These are phyloP conservation scores for Amphiprion percula DNA, from an alignment of 2,113 vertebrate species.

Conservation along the genomic window DNA sequence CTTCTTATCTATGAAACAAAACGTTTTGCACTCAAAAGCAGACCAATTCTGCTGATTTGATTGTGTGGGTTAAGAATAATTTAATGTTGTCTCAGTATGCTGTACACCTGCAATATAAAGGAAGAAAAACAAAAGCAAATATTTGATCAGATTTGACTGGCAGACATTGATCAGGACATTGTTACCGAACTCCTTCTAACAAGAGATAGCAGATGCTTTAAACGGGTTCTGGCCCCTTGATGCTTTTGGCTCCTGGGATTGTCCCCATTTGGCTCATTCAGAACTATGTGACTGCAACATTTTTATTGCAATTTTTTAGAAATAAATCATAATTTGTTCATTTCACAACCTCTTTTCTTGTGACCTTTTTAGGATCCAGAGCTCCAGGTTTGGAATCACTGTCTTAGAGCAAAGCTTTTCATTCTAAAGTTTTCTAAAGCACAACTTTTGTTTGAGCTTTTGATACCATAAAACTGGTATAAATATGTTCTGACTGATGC, in stretches of 20 bases:
- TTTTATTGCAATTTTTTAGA: too few relatives aligned
- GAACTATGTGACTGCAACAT: too few relatives aligned
- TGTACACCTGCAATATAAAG: background rate
- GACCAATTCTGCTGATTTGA: too few relatives aligned
- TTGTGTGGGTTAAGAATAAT: background rate
- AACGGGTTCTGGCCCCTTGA: background rate
- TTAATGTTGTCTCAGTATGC: background rate
- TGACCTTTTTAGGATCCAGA: too few relatives aligned
- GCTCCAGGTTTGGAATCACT: background rate
- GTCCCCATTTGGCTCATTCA: too few relatives aligned
- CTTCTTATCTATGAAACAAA: background rate
- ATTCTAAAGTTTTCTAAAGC: background rate
- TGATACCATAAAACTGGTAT: background rate
- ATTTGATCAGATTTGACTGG: background rate
- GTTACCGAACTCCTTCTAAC: background rate
- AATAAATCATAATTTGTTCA: too few relatives aligned
- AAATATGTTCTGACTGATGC: conserved; percentile 17
- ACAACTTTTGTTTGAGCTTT: background rate
- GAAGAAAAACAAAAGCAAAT: background rate
- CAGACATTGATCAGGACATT: background rate
- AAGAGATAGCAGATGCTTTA: background rate
- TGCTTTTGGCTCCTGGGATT: too few relatives aligned
- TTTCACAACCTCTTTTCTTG: too few relatives aligned
- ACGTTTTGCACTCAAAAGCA: too few relatives aligned
- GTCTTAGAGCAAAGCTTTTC: background rate